phyloP scores from a whole-genome alignment of 2,797 vertebrate species.

The Rhodeus uyekii region DNA sequence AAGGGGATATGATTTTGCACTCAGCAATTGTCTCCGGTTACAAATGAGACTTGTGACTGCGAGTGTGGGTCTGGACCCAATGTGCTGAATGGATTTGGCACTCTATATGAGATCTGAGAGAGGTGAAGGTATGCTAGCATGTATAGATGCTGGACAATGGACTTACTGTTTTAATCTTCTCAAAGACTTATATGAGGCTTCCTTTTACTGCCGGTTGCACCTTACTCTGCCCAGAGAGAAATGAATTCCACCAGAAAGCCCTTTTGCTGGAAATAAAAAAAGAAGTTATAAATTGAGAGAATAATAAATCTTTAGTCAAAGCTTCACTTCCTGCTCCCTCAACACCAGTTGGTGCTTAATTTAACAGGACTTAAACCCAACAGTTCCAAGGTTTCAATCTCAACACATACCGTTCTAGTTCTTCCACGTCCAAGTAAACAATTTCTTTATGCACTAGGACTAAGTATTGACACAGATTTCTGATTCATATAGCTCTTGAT shows the following conservation, averaged over 20 bases:
- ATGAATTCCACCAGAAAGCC: conserved; percentile 58
- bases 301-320: conserved; percentile 58
- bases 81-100: conserved; percentile 44
- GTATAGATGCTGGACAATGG: conserved; percentile 72
- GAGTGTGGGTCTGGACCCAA: conserved; percentile 41
- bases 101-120: conserved; percentile 49
- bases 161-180: conserved; percentile 72
- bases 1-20: conserved; percentile 55
- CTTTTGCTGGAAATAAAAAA: conserved; percentile 52
- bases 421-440: not conserved
- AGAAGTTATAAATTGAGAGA: conserved; percentile 42
- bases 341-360: conserved; percentile 52
- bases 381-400: conserved; percentile 38
- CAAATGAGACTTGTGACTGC: conserved; percentile 10
- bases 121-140: conserved; percentile 52
- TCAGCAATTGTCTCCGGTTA: conserved; percentile 55
- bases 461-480: not conserved
- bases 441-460: not conserved
- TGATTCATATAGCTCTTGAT: not conserved
- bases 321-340: conserved; percentile 46
- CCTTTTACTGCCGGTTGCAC: conserved; percentile 60
- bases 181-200: conserved; percentile 65
- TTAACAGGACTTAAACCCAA: conserved; percentile 59
- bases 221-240: conserved; percentile 65
- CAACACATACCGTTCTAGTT: conserved; percentile 19